These are phyloP conservation scores for Stylophora pistillata DNA, from an alignment of 64 coral and sea anemone species.

Conservation along the genomic window DNA sequence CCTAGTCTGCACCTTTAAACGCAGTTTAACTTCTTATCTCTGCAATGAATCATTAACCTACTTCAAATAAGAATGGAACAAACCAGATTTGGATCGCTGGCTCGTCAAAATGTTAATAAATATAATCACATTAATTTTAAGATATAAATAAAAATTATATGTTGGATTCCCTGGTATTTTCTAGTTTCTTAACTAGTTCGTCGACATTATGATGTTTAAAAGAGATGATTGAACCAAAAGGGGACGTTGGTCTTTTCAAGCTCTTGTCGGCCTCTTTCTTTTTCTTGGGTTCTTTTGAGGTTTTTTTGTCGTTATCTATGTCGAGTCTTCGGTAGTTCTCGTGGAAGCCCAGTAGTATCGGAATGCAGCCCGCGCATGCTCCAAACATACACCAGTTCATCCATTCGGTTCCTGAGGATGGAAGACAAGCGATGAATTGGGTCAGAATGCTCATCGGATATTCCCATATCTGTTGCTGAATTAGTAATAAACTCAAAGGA, in stretches of 20 bases:
- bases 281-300: conserved; percentile 20
- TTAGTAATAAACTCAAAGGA: no score
- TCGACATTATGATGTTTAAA: conserved; percentile 48
- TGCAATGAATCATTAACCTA: no score
- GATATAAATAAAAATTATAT: neutral
- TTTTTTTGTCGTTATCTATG: conserved; percentile 61
- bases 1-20: no score
- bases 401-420: conserved; percentile 86
- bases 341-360: conserved; percentile 83
- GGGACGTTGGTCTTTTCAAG: neutral
- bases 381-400: conserved; percentile 99
- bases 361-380: conserved; percentile 95
- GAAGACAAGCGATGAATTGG: neutral
- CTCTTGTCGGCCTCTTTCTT: conserved; percentile 7
- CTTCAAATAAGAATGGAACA: no score
- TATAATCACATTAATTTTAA: neutral
- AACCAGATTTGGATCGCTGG: neutral
- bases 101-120: conserved; percentile 1
- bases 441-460: no score
- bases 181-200: conserved; percentile 67
- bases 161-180: conserved; percentile 67
- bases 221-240: conserved; percentile 67
- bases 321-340: conserved; percentile 87
- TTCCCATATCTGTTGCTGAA: no score
- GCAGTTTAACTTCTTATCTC: no score